Base-by-base conservation (phyloP, 2,888 invertebrate genomes). In the Sesia apiformis region DNA sequence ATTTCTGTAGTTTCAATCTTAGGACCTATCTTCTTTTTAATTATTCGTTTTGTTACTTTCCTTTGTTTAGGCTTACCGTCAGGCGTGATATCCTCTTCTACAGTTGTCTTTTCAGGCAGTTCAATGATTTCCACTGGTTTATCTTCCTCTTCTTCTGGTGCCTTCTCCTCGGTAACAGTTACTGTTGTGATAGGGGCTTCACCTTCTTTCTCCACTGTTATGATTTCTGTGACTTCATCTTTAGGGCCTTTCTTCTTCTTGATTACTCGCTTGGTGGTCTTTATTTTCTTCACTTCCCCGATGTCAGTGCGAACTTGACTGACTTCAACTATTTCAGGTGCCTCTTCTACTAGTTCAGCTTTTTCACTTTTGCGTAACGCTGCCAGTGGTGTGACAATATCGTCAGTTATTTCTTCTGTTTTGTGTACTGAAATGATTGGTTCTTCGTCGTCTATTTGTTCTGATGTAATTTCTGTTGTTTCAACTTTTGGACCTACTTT, bases 211-310 rank as follows among this genome's bases (percentile, higher is more conserved):
- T 58, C 57, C 67, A 59, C 60, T 67, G 75, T 64, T 67, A 57
- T 59, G 0, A 63, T 62, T 55, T 84, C 59, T 5, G 73, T 67
- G 1, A 76, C 63, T 56, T 87, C 84, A 56, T 82, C 76, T 4
- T 73, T 61, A 0, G 65, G 60, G 0, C 75, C 70, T 38, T 67
- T 63, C 58, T 73, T 66, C 61, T 73, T 67, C 55, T 73, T 76
- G 39, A 69, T 53, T 7, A 57, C 52, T 73, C 64, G 76, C 81
- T 23, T 70, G 60, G 40, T 69, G 3, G 56, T 56, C 38, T 56
- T 57, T n/a, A 58, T 40, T 5, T 52, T 52, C 50, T 58, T 55
- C 1, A 52, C 39, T 6, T 53, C 53, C 5, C 57, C 57, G 1
- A 39, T 52, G 42, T 58, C 53, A 0, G 57, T 58, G 49, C 43